phyloP scores from a whole-genome alignment of 2,888 invertebrate genomes.

The Leucophora obtusa region DNA sequence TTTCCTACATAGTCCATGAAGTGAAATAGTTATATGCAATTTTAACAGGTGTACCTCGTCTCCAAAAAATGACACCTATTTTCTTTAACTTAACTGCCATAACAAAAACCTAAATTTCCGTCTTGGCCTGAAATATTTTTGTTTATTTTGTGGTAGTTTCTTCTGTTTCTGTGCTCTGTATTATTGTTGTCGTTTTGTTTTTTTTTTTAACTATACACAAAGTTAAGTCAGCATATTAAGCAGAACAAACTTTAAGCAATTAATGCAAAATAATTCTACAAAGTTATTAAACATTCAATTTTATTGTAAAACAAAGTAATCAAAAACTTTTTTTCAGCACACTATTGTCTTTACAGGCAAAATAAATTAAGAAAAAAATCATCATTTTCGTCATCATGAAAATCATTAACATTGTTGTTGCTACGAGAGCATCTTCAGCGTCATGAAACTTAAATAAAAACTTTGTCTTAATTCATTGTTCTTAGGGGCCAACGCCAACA shows the following conservation, averaged over 20 bases:
- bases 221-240: conserved; percentile 61
- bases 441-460: conserved; percentile 44
- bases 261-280: conserved; percentile 70
- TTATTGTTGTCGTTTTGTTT: conserved; percentile 12
- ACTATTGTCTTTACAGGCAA: conserved; percentile 46
- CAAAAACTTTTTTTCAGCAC: conserved; percentile 67
- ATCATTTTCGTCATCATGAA: background rate
- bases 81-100: no score
- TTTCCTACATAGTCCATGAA: no score
- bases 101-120: no score
- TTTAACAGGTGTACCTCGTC: no score
- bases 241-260: conserved; percentile 65
- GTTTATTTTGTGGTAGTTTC: conserved; percentile 13
- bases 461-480: conserved; percentile 32
- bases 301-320: conserved; percentile 71
- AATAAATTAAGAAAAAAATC: conserved; percentile 4
- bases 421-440: conserved; percentile 10
- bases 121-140: background rate
- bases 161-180: background rate
- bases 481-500: conserved; percentile 2
- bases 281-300: conserved; percentile 70
- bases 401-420: background rate
- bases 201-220: conserved; percentile 34
- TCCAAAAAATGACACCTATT: no score
- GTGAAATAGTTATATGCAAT: no score